Base-by-base conservation (phyloP, 2,888 invertebrate genomes). In the Adelphocoris suturalis region DNA sequence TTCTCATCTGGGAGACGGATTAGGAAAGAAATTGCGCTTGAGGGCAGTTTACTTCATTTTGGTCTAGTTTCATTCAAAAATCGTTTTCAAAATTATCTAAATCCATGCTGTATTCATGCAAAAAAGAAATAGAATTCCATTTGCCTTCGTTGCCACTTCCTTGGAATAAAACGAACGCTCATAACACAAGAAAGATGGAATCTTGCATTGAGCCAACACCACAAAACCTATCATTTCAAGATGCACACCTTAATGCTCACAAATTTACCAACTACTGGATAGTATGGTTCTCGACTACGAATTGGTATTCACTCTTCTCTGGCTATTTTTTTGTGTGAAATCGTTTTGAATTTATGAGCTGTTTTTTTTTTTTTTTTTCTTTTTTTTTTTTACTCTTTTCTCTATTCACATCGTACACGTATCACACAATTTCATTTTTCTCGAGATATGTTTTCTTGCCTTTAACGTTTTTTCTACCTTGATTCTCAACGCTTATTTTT, bases 301-400 rank as follows among this genome's bases (percentile, higher is more conserved):
- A 91, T 91, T 91, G 91, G 91, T 91, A 89, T 91, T 91, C 91
- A 91, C 90, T 91, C 91, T 91, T 76, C 88, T 91, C 89, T 68
- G 90, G 61, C 86, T 80, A 47, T 19, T 89, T 90, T 37, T 37
- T 91, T 52, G 57, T 85, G 57, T 85, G 85, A 85, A 85, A 46
- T 82, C n/a, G 78, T 78, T n/a, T 78, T 78, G 68, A 9, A 7
- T 19, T 68, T 23, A 19, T 68, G 23, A 68, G 68, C 68, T 68
- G 23, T 68, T 68, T 27, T 37, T 37, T 2, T 37, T 37, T 37
- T 37, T 37, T 2, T 27, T 37, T 37, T 2, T 37, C 7, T 37
- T 37, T 37, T 2, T 37, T 37, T 37, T 37, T 37, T 37, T 1
- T 68, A 68, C 23, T 68, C 80, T 80, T 80, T 80, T 19, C 47